Evolutionary conservation across 2,888 invertebrate genomes (phyloP).

Genomic region (Melanostoma scalare): DNA sequence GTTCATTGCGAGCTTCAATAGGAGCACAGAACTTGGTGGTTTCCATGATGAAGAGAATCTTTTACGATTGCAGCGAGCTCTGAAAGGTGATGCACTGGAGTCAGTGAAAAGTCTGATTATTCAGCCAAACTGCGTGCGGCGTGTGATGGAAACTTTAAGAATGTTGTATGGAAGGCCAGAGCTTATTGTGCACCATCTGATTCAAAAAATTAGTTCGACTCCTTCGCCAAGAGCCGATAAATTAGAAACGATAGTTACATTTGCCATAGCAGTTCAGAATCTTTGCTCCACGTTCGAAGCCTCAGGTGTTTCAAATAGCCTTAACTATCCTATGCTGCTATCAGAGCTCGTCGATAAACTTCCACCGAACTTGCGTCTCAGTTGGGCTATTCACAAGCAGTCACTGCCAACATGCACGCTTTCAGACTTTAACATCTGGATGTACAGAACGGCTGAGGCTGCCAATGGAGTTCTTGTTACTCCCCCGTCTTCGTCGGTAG

Average conservation of each 20-base stretch:
- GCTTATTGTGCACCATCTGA: conserved; percentile 9
- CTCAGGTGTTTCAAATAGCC: background rate
- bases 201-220: conserved; percentile 2
- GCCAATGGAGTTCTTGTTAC: conserved; percentile 5
- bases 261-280: conserved; percentile 34
- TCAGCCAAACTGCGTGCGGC: conserved; percentile 21
- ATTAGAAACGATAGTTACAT: conserved; percentile 20
- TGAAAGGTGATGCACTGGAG: conserved; percentile 16
- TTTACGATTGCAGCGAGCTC: background rate
- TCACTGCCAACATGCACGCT: conserved; percentile 16
- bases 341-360: conserved; percentile 48
- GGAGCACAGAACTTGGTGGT: conserved; percentile 9
- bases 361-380: conserved; percentile 21
- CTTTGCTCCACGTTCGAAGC: conserved; percentile 32
- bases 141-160: conserved; percentile 24
- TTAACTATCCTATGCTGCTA: conserved; percentile 35
- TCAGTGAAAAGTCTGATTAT: conserved; percentile 35
- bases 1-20: conserved; percentile 18
- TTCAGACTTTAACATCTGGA: conserved; percentile 23
- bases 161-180: conserved; percentile 31
- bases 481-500: background rate
- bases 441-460: conserved; percentile 19
- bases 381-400: conserved; percentile 42
- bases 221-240: conserved; percentile 17
- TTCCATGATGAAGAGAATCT: conserved; percentile 8